These are phyloP conservation scores for Asbolus verrucosus DNA, from an alignment of 1,140 invertebrate genomes.

Conservation along the genomic window DNA sequence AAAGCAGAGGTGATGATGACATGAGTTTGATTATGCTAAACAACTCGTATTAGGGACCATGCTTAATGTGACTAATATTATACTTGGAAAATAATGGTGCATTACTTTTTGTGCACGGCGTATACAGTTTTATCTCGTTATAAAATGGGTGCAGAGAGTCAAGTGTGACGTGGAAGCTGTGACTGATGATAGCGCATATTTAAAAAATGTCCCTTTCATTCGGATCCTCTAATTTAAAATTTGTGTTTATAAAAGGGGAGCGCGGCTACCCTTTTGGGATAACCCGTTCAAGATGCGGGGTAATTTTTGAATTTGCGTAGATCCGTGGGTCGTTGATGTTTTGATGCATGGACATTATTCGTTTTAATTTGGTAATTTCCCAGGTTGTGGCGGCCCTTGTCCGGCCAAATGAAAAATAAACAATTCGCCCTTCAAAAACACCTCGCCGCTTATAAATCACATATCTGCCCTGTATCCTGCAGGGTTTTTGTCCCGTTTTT, in stretches of 20 bases:
- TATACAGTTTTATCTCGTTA: too few relatives aligned
- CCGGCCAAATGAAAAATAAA: conserved; percentile 45
- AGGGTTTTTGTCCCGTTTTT: conserved; percentile 7
- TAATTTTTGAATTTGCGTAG: conserved; percentile 17
- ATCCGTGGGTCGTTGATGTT: conserved; percentile 10
- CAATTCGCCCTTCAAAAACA: conserved; percentile 45
- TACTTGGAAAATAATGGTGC: too few relatives aligned
- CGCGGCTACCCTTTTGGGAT: conserved; percentile 22
- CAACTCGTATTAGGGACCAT: too few relatives aligned
- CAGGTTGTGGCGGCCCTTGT: background rate
- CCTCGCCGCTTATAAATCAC: conserved; percentile 40
- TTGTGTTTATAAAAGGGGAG: conserved; percentile 37
- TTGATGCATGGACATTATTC: conserved; percentile 31
- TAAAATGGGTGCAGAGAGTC: too few relatives aligned
- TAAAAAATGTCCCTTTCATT: conserved; percentile 16
- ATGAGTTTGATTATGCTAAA: too few relatives aligned
- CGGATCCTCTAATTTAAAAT: conserved; percentile 23
- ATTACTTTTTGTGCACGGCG: too few relatives aligned
- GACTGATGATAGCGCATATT: background rate
- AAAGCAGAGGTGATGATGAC: too few relatives aligned
- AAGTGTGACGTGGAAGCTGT: too few relatives aligned
- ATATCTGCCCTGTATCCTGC: background rate
- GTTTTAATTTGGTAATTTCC: conserved; percentile 30
- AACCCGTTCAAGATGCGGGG: conserved; percentile 17
- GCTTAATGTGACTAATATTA: too few relatives aligned